A percentile compares a stretch with the other conserved stretches of the same genome.
These are phyloP conservation scores for Palaemon carinicauda DNA, from an alignment of 1,140 invertebrate genomes.

Conservation along the genomic window DNA sequence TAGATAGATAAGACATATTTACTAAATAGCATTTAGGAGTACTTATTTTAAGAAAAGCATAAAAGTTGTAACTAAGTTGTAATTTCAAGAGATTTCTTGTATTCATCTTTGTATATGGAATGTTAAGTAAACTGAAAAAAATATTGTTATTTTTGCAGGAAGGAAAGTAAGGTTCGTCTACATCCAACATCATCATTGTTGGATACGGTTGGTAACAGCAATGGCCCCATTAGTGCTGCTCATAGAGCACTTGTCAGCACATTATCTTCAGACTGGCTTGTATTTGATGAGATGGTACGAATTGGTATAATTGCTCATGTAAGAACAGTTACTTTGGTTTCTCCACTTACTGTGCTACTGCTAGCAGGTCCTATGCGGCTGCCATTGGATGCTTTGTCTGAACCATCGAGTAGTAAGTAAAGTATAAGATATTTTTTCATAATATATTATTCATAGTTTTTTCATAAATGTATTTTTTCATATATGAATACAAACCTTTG, in stretches of 20 bases:
- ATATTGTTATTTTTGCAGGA: conserved; percentile 66
- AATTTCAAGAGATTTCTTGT: too few relatives aligned
- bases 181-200: conserved; percentile 79
- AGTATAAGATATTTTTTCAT: background rate
- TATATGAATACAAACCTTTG: too few relatives aligned
- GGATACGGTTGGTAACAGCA: conserved; percentile 58
- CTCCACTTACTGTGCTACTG: conserved; percentile 80
- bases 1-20: too few relatives aligned
- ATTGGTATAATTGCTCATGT: conserved; percentile 74
- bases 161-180: conserved; percentile 78
- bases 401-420: conserved; percentile 63
- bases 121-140: too few relatives aligned
- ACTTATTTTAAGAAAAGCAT: too few relatives aligned
- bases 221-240: conserved; percentile 43
- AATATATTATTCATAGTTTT: background rate
- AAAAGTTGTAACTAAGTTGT: too few relatives aligned
- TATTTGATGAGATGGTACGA: conserved; percentile 84
- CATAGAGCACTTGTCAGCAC: conserved; percentile 65
- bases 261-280: conserved; percentile 82
- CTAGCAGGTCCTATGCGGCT: conserved; percentile 79
- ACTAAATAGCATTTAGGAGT: too few relatives aligned
- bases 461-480: background rate
- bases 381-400: conserved; percentile 70
- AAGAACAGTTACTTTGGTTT: conserved; percentile 79
- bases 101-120: too few relatives aligned